Conservation (phyloP, 1,140 invertebrate genomes). For the Temnothorax nylanderi region DNA sequence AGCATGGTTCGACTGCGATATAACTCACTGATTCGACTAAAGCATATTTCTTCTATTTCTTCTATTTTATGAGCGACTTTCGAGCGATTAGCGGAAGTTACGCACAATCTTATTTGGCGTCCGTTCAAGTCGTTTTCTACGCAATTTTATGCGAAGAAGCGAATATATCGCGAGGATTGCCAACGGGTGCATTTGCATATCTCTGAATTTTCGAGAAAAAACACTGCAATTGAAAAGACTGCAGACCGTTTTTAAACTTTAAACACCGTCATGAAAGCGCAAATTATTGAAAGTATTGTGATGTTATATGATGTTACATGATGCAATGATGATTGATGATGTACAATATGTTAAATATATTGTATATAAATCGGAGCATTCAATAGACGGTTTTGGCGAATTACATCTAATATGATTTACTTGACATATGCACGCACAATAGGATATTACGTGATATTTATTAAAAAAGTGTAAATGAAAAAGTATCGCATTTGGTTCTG, state of each 20-base stretch:
- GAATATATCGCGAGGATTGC: not conserved
- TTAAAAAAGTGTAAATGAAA: not conserved
- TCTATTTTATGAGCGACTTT: conserved; percentile 47
- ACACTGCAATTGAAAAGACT: not conserved
- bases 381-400: too few relatives aligned
- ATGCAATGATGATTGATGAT: not conserved
- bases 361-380: not conserved
- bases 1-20: not conserved
- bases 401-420: too few relatives aligned
- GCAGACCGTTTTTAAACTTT: not conserved
- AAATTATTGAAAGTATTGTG: not conserved
- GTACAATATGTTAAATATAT: not conserved
- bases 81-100: not conserved
- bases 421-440: not conserved
- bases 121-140: conserved; percentile 34
- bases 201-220: not conserved
- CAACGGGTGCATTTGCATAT: conserved; percentile 27
- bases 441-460: not conserved
- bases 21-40: not conserved
- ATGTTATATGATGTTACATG: not conserved
- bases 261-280: not conserved
- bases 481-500: not conserved
- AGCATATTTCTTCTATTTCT: conserved; percentile 4
- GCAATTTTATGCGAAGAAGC: not conserved
- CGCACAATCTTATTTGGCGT: conserved; percentile 11